These are phyloP conservation scores for Papilio aristodemus DNA, from an alignment of 1,140 invertebrate genomes.

Conservation along the genomic window DNA sequence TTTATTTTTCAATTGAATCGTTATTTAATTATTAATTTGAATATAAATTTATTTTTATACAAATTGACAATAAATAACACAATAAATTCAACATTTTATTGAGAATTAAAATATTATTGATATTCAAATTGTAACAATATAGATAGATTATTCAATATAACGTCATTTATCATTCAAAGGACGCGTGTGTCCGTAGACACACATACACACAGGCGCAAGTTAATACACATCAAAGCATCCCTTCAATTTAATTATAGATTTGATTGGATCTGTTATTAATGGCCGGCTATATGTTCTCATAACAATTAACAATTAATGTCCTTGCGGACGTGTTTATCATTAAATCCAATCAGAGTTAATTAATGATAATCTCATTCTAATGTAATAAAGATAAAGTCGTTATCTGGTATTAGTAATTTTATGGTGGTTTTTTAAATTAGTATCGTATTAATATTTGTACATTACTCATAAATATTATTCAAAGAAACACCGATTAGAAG, in stretches of 20 bases:
- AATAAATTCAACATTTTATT: too few species aligned
- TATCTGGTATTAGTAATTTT: slow-evolving; percentile 11
- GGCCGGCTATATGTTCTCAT: slow-evolving; percentile 24
- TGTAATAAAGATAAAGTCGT: slow-evolving; percentile 2
- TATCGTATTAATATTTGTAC: neutral
- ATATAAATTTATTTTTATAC: too few species aligned
- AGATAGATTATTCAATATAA: slow-evolving; percentile 20
- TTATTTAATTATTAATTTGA: too few species aligned
- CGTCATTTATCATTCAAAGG: slow-evolving; percentile 26
- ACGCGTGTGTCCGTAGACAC: neutral
- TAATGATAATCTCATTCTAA: slow-evolving; percentile 17
- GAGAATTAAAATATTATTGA: too few species aligned
- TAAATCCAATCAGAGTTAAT: slow-evolving; percentile 19
- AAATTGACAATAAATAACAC: too few species aligned
- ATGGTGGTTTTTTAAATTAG: neutral
- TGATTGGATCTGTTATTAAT: slow-evolving; percentile 37
- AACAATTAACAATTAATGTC: slow-evolving; percentile 31
- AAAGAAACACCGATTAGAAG: neutral
- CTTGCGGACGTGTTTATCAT: slow-evolving; percentile 6
- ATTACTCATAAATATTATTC: neutral
- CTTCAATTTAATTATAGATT: slow-evolving; percentile 45
- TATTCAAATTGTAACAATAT: neutral
- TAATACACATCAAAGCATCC: slow-evolving; percentile 43
- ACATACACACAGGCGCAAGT: slow-evolving; percentile 5
- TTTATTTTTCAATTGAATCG: too few species aligned